Conservation (phyloP, 2,113 vertebrate species). For the Glaucomys volans region DNA sequence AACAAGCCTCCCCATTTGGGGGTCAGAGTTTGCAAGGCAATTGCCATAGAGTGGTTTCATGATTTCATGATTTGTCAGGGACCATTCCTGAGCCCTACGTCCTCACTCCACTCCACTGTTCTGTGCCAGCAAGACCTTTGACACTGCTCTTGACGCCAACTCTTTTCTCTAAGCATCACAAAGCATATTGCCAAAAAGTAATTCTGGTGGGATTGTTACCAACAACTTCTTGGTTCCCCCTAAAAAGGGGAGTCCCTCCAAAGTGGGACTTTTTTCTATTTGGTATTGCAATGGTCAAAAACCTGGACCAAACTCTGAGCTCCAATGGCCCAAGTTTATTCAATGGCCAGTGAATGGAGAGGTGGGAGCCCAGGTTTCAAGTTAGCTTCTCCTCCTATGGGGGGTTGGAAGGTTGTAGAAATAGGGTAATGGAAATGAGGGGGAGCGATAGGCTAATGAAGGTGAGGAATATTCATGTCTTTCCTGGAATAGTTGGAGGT, state of each 20-base stretch:
- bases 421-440: background rate
- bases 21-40: background rate
- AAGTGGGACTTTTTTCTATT: no score
- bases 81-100: background rate
- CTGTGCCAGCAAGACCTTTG: background rate
- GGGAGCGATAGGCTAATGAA: background rate
- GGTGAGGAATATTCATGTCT: background rate
- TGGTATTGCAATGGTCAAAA: no score
- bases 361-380: background rate
- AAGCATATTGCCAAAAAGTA: background rate
- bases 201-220: background rate
- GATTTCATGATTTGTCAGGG: background rate
- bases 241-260: no score
- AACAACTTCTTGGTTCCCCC: no score
- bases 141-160: background rate
- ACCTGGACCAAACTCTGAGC: no score
- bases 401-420: background rate
- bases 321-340: background rate
- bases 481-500: background rate
- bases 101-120: background rate
- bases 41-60: background rate
- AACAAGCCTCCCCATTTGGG: background rate
- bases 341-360: background rate
- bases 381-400: background rate
- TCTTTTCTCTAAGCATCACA: conserved; percentile 26